Base-by-base conservation (phyloP, 1,140 invertebrate genomes). In the Caenorhabditis remanei region DNA sequence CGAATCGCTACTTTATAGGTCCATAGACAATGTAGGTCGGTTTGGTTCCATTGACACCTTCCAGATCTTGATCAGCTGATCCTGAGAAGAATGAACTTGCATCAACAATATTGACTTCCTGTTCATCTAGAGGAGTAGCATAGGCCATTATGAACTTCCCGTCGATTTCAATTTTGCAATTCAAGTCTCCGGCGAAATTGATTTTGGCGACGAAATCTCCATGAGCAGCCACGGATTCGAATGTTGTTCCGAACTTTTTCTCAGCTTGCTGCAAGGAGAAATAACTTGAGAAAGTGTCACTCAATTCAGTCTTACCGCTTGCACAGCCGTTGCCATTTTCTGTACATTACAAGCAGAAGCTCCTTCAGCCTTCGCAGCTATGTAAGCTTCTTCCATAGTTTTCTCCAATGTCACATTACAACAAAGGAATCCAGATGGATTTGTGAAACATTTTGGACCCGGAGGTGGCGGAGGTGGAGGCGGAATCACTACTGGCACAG, bases 371-470 rank as follows among this genome's bases (percentile, higher is more conserved):
- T 84, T 88, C 7, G 63, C 65, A 14, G 48, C 65, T 1, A 71
- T 50, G 43, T 83, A 88, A 6, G 88, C 85, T 9, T 83, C 50
- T 50, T 84, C 85, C 86, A 88, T 88, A 46, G 86, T 87, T 24
- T 84, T 83, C 48, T 88, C 88, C 13, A 88, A 63, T 19, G 88
- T 88, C 32, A 85, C 82, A 56, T 88, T 88, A 48, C 88, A 88
- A 71, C 88, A 88, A 24, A 88, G 83, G 41, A 87, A 88, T 21
- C 87, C 87, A 63, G 67, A 83, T 41, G 82, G 82, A 50, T 88
- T 88, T 16, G 88, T 88, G 82, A 89, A 88, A 67, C 88, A 88
- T n/a, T 88, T 87, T n/a, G 88, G 88, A 89, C 88, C 88, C 4
- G 88, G 88, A 4, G 88, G 88, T 4, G 88, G 88, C 40, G 88